Evolutionary conservation across 2,797 vertebrate species (phyloP).

Genomic region (Hybognathus amarus): DNA sequence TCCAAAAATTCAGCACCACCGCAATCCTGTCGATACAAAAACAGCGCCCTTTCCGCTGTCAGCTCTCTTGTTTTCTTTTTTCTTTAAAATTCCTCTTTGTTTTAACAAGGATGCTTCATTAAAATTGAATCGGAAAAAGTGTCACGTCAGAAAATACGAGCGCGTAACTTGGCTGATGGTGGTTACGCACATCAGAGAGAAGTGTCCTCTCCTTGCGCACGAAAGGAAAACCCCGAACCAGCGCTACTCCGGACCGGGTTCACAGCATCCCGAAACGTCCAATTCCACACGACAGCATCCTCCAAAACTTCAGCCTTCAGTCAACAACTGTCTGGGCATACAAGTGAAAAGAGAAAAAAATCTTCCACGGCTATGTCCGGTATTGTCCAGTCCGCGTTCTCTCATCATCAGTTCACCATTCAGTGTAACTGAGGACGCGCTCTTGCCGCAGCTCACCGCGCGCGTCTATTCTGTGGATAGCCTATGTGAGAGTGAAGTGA

Average conservation of each 20-base stretch:
- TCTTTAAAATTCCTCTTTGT: constrained; percentile 64
- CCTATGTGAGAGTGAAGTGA: constrained; percentile 73
- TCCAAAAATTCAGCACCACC: constrained; percentile 63
- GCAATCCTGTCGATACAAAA: constrained; percentile 60
- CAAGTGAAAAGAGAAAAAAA: background rate
- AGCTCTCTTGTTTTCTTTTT: constrained; percentile 54
- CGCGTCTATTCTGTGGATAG: constrained; percentile 66
- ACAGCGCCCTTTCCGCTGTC: constrained; percentile 63
- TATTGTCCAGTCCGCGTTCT: constrained; percentile 45
- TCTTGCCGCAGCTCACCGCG: constrained; percentile 65
- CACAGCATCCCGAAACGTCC: constrained; percentile 62
- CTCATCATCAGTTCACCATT: constrained; percentile 54
- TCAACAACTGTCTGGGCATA: constrained; percentile 6
- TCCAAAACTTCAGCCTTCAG: constrained; percentile 53
- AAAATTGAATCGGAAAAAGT: constrained; percentile 53
- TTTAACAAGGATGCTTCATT: constrained; percentile 51
- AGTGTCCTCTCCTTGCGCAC: constrained; percentile 59
- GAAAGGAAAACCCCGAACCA: constrained; percentile 57
- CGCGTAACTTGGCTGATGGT: constrained; percentile 58
- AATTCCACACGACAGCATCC: constrained; percentile 59
- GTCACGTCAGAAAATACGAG: constrained; percentile 35
- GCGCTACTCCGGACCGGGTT: constrained; percentile 62
- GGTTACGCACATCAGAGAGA: constrained; percentile 59
- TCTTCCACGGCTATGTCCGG: constrained; percentile 26
- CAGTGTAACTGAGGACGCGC: constrained; percentile 23